Percentiles rank a stretch among this genome's conserved stretches.
phyloP scores from a whole-genome alignment of 2,888 invertebrate species.

The Galeruca laticollis region DNA sequence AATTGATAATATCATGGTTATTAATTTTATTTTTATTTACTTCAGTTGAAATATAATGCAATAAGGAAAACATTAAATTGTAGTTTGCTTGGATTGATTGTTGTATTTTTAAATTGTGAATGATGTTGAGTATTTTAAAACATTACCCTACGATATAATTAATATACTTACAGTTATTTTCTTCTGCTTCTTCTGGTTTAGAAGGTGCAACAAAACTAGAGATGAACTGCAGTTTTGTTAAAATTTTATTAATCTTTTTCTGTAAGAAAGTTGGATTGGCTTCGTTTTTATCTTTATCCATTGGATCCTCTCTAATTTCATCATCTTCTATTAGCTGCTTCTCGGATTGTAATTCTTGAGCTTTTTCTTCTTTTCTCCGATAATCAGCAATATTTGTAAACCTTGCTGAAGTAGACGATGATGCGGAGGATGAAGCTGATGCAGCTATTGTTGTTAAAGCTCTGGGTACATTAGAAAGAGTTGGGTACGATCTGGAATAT shows the following conservation, averaged over 20 bases:
- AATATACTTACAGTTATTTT: conserved; percentile 11
- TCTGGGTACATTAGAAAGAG: conserved; percentile 41
- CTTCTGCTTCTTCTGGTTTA: conserved; percentile 3
- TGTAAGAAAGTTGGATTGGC: conserved; percentile 48
- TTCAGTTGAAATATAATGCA: too few relatives aligned
- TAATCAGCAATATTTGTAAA: conserved; percentile 49
- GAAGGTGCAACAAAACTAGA: conserved; percentile 36
- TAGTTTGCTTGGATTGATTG: too few relatives aligned
- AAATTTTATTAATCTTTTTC: conserved; percentile 51
- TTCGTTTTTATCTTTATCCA: conserved; percentile 41
- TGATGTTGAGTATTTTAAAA: too few relatives aligned
- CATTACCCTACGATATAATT: not conserved
- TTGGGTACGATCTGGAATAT: conserved; percentile 42
- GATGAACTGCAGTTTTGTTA: conserved; percentile 49
- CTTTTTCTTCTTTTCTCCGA: conserved; percentile 41
- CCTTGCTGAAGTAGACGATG: conserved; percentile 27
- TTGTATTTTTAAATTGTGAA: not conserved
- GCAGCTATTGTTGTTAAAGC: conserved; percentile 40
- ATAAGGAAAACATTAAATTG: too few relatives aligned
- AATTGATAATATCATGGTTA: too few relatives aligned
- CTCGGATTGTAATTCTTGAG: conserved; percentile 37
- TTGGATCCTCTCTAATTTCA: conserved; percentile 27
- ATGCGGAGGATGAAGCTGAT: conserved; percentile 48
- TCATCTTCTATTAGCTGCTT: conserved; percentile 41
- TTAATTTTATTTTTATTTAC: too few relatives aligned